Conservation (phyloP, 1,140 invertebrate genomes). For the Heliothis subflexa region DNA sequence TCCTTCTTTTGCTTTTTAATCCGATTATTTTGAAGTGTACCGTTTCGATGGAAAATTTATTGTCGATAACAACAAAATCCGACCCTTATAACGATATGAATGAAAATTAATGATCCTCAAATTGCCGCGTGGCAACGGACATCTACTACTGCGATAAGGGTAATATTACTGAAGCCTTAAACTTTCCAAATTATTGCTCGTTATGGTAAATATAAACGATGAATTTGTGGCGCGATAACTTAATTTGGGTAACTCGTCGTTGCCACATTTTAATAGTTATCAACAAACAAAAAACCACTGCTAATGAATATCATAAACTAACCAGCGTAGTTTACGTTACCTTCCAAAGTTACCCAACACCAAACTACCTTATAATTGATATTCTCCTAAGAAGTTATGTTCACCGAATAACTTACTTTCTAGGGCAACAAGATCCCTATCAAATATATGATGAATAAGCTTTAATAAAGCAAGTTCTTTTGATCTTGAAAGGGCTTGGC, state of each 20-base stretch:
- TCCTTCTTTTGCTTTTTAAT: background rate
- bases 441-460: conserved; percentile 2
- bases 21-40: conserved; percentile 26
- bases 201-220: background rate
- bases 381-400: background rate
- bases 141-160: conserved; percentile 22
- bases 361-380: conserved; percentile 4
- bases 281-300: no score
- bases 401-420: background rate
- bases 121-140: conserved; percentile 23
- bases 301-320: background rate
- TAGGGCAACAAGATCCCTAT: conserved; percentile 1
- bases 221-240: background rate
- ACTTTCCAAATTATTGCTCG: conserved; percentile 9
- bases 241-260: background rate
- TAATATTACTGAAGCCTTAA: conserved; percentile 4
- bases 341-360: background rate
- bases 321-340: background rate
- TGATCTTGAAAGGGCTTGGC: background rate
- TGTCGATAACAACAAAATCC: conserved; percentile 21
- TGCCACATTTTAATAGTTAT: background rate
- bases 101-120: conserved; percentile 52
- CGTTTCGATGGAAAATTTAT: conserved; percentile 36
- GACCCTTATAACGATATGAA: conserved; percentile 50
- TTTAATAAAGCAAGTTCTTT: conserved; percentile 6